Conservation (phyloP, 1,140 invertebrate species). For the Patella vulgata region DNA sequence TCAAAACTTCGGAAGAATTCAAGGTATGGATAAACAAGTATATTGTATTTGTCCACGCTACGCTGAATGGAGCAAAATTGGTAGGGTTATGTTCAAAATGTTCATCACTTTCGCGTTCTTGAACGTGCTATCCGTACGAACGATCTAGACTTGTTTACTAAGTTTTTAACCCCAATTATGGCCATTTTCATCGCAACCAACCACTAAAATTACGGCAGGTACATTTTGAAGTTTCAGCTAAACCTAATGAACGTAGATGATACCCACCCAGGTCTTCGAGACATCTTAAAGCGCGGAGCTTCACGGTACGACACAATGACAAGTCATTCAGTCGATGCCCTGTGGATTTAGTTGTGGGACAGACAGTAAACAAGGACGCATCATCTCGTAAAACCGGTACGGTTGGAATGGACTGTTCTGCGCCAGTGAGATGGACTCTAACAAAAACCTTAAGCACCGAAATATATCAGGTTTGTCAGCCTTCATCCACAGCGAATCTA, state of each 20-base stretch:
- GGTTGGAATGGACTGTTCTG: background rate
- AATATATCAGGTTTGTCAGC: no score
- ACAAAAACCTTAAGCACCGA: background rate
- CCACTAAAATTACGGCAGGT: constrained; percentile 17
- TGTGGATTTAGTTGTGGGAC: constrained; percentile 21
- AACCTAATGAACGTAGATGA: constrained; percentile 20
- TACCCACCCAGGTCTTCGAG: constrained; percentile 14
- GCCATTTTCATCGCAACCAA: constrained; percentile 20
- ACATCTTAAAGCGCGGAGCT: constrained; percentile 14
- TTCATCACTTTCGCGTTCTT: constrained; percentile 7
- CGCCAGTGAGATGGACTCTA: no score
- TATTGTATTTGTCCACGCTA: background rate
- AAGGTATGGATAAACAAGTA: background rate
- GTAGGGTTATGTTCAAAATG: constrained; percentile 9
- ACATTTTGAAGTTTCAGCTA: constrained; percentile 11
- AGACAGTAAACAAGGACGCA: constrained; percentile 22
- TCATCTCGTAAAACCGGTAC: constrained; percentile 9
- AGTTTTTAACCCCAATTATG: constrained; percentile 9
- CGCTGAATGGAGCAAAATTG: constrained; percentile 7
- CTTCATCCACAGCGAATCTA: constrained; percentile 6
- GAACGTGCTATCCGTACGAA: constrained; percentile 13
- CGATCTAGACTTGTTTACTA: constrained; percentile 6
- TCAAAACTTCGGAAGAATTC: background rate
- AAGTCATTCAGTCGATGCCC: constrained; percentile 16
- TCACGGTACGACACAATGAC: constrained; percentile 12